These are phyloP conservation scores for Molorchus minor DNA, from an alignment of 2,888 invertebrate genomes.

Conservation along the genomic window DNA sequence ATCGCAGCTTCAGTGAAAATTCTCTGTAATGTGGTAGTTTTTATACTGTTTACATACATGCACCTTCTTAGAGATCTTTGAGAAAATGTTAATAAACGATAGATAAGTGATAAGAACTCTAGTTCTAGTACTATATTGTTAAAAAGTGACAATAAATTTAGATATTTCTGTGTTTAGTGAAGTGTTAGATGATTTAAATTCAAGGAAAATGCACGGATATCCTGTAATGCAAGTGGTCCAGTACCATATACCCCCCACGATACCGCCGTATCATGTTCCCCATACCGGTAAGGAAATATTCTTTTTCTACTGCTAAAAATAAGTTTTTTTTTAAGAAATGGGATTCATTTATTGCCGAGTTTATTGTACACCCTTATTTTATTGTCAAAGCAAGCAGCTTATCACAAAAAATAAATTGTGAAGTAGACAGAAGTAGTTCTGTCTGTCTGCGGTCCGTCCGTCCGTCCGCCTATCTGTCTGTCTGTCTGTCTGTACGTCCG, in stretches of 20 bases:
- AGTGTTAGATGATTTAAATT: neutral
- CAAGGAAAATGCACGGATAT: slow-evolving; percentile 67
- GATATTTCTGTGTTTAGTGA: neutral
- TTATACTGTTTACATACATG: slow-evolving; percentile 17
- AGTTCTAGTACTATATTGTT: slow-evolving; percentile 11
- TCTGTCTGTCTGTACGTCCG: too few relatives aligned
- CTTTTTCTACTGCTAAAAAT: neutral
- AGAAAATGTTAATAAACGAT: too few relatives aligned
- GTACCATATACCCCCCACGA: slow-evolving; percentile 68
- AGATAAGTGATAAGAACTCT: neutral
- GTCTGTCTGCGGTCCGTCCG: too few relatives aligned
- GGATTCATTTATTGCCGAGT: too few relatives aligned
- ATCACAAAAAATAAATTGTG: too few relatives aligned
- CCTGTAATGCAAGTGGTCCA: slow-evolving; percentile 75
- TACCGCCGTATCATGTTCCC: slow-evolving; percentile 55
- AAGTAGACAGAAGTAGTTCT: too few relatives aligned
- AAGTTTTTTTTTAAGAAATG: neutral
- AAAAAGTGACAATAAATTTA: slow-evolving; percentile 12
- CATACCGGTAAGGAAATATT: slow-evolving; percentile 7
- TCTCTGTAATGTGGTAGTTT: slow-evolving; percentile 24
- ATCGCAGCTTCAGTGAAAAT: slow-evolving; percentile 43
- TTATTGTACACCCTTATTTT: too few relatives aligned
- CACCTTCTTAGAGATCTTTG: too few relatives aligned
- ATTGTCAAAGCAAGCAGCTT: too few relatives aligned
- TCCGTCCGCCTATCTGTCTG: too few relatives aligned